phyloP scores from a whole-genome alignment of 2,888 invertebrate species.

The Hypomecis atomaria region DNA sequence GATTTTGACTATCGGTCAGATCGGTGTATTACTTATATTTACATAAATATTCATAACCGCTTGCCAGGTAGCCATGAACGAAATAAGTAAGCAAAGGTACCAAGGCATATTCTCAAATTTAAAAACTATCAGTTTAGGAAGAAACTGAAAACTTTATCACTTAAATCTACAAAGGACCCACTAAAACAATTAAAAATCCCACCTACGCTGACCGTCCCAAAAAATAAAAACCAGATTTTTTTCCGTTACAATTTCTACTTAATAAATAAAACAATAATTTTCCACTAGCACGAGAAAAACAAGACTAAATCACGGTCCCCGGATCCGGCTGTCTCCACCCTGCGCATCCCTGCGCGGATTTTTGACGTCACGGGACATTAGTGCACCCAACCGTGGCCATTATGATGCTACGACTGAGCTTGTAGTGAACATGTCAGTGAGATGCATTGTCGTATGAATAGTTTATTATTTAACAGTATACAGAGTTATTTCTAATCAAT shows the following conservation, averaged over 20 bases:
- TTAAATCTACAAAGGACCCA: no score
- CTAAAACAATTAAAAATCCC: no score
- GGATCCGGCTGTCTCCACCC: constrained; percentile 32
- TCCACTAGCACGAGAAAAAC: constrained; percentile 24
- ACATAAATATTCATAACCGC: no score
- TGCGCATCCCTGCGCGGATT: constrained; percentile 32
- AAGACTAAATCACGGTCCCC: constrained; percentile 38
- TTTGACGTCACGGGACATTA: constrained; percentile 61
- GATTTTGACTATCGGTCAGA: no score
- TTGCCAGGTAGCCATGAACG: no score
- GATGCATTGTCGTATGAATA: not conserved
- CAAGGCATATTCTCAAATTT: no score
- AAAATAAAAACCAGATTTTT: not conserved
- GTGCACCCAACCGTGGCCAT: constrained; percentile 39
- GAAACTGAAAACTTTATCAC: no score
- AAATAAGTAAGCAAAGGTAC: no score
- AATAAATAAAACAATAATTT: constrained; percentile 3
- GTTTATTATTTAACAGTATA: not conserved
- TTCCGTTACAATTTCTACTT: not conserved
- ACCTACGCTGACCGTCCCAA: no score
- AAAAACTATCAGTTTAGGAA: no score
- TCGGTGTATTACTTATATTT: no score
- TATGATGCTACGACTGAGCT: constrained; percentile 27
- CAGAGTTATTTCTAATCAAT: not conserved
- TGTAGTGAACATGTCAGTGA: constrained; percentile 7